Evolutionary conservation across 2,888 invertebrate species (phyloP).

Genomic region (Oxycera nigricornis): DNA sequence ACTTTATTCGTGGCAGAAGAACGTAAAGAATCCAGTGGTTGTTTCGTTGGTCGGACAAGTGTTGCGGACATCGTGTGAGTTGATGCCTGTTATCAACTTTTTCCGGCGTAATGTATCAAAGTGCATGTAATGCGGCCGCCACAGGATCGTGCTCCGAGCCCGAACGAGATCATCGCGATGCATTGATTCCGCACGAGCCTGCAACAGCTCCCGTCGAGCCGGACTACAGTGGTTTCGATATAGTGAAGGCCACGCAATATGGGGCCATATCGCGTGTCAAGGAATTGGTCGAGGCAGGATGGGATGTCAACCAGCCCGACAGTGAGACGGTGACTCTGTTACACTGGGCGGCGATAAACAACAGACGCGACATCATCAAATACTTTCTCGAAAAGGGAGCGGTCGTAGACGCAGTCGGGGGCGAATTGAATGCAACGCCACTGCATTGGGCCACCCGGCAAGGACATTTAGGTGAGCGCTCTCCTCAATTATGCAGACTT

Average conservation of each 20-base stretch:
- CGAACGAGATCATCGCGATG: conserved; percentile 69
- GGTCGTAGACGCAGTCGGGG: conserved; percentile 91
- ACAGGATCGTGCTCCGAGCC: conserved; percentile 69
- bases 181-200: conserved; percentile 69
- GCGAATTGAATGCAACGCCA: conserved; percentile 94
- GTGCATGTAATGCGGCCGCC: conserved; percentile 75
- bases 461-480: conserved; percentile 75
- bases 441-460: conserved; percentile 97
- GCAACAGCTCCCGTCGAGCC: conserved; percentile 71
- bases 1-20: background rate
- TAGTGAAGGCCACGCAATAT: conserved; percentile 96
- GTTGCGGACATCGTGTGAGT: background rate
- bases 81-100: conserved; percentile 15
- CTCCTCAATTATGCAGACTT: too few species aligned
- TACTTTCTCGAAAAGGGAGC: conserved; percentile 88
- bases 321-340: conserved; percentile 93
- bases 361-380: conserved; percentile 89
- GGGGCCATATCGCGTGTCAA: conserved; percentile 84
- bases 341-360: conserved; percentile 99
- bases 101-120: conserved; percentile 68
- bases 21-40: background rate
- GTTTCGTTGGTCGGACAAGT: background rate
- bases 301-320: conserved; percentile 94
- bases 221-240: conserved; percentile 85
- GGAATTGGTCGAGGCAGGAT: conserved; percentile 89